Evolutionary conservation across 2,888 invertebrate genomes (phyloP), one percentile per base, ranked within the genome.

Genomic region (Machimus atricapillus): DNA sequence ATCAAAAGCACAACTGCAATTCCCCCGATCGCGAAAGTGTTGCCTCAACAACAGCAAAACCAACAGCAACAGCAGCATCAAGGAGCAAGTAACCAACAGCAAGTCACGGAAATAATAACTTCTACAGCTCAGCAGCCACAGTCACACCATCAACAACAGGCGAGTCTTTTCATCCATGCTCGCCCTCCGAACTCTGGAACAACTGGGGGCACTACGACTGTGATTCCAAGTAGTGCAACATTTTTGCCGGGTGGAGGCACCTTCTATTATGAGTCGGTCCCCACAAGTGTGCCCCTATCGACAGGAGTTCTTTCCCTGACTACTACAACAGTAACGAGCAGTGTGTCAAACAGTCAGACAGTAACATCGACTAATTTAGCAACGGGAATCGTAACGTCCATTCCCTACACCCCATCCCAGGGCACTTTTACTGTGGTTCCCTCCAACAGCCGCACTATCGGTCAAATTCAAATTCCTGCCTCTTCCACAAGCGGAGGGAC

Each of bases 361-460:
- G 90, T 89, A 16, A 89, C 90, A 4, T 89, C 90, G 0, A 88
- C 89, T n/a, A 90, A 89, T 78, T 56, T 89, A 37, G 87, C 89
- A 0, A 56, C 88, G 14, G 87, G 90, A 1, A 83, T 91, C 37
- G 91, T 92, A 0, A 91, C 92, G 0, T 91, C 92, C 16, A 88
- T 91, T 43, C 91, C 92, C 40, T 93, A 91, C 87, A 89, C 89
- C 5, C 90, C 90, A 6, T 89, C 89, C 0, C 90, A 91, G 81
- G 91, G 92, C 16, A 92, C 93, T 0, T 93, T 92, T 58, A 92
- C 93, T 0, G 93, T 92, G 9, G 91, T 93, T 5, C 92, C 92
- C 2, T 90, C 92, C 5, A 85, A 78, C 23, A 89, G 87, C 83
- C 87, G 88, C 3, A 90, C 91, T 1, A 91, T 91, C 58, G 91